Percentiles rank a stretch among this genome's conserved stretches.
Evolutionary conservation across 64 coral and sea anemone species (phyloP).

Genomic region (Stylophora pistillata): DNA sequence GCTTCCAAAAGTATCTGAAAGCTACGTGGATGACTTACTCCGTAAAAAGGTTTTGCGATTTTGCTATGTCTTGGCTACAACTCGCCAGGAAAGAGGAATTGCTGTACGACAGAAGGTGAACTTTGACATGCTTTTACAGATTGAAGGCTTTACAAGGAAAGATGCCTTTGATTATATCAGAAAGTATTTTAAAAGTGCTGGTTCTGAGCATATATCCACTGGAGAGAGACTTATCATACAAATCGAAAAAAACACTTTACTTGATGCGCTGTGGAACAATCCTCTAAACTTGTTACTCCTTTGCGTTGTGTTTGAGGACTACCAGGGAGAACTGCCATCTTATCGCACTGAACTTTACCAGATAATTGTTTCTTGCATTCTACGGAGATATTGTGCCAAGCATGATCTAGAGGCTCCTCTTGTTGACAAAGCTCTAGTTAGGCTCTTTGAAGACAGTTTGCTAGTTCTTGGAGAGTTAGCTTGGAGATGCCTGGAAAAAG

Average conservation of each 20-base stretch:
- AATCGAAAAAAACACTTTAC: background rate
- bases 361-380: conserved; percentile 25
- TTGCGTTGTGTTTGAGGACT: conserved; percentile 59
- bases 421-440: background rate
- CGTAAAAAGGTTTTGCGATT: background rate
- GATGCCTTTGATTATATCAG: background rate
- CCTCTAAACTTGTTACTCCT: conserved; percentile 43
- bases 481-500: background rate
- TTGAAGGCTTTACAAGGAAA: conserved; percentile 1
- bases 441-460: conserved; percentile 10
- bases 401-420: background rate
- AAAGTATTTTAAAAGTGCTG: background rate
- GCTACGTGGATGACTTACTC: background rate
- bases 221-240: conserved; percentile 20
- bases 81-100: conserved; percentile 36
- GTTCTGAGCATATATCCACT: background rate
- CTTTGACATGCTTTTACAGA: conserved; percentile 16
- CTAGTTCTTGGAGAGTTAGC: conserved; percentile 32
- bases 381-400: conserved; percentile 13
- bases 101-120: background rate
- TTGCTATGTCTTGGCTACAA: conserved; percentile 1
- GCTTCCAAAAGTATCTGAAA: background rate
- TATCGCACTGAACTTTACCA: conserved; percentile 47
- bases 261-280: conserved; percentile 8
- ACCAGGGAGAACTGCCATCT: conserved; percentile 17